These are phyloP conservation scores for Agrotis exclamationis DNA, from an alignment of 2,888 invertebrate species.

Conservation along the genomic window DNA sequence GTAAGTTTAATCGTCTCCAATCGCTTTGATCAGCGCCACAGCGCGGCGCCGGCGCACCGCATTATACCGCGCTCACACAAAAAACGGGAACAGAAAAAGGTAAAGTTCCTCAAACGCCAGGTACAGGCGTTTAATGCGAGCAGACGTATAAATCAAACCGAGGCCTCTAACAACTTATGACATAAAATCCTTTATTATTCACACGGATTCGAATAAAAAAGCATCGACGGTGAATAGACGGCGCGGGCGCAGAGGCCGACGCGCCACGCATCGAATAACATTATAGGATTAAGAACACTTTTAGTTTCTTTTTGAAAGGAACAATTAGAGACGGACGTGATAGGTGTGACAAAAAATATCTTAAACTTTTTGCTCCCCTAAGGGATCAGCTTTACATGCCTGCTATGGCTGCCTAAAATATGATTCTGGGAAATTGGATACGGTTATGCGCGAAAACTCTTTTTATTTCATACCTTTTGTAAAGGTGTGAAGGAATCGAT, in stretches of 20 bases:
- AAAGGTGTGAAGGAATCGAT: constrained; percentile 41
- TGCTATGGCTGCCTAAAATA: constrained; percentile 59
- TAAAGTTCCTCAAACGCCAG: constrained; percentile 78
- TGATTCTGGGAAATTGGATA: constrained; percentile 70
- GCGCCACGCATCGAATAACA: constrained; percentile 82
- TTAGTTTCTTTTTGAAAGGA: constrained; percentile 82
- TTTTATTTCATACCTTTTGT: constrained; percentile 61
- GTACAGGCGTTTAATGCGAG: constrained; percentile 71
- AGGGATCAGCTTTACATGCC: constrained; percentile 57
- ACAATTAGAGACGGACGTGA: constrained; percentile 85
- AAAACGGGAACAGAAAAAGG: constrained; percentile 76
- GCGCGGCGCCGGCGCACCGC: constrained; percentile 81
- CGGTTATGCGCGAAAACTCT: constrained; percentile 67
- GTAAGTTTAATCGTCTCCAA: constrained; percentile 80
- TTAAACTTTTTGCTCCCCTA: constrained; percentile 72
- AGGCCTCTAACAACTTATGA: constrained; percentile 85
- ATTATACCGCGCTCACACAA: constrained; percentile 69
- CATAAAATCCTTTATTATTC: constrained; percentile 89
- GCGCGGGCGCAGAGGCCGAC: constrained; percentile 63
- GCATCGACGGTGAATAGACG: constrained; percentile 67
- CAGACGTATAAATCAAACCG: constrained; percentile 86
- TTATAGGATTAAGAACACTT: constrained; percentile 84
- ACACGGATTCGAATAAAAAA: constrained; percentile 79
- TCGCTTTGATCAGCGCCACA: constrained; percentile 81
- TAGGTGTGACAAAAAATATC: constrained; percentile 82